A percentile compares a stretch with the other conserved stretches of the same genome.
Conservation (phyloP, 2,113 vertebrate genomes). For the Hassar affinis region DNA sequence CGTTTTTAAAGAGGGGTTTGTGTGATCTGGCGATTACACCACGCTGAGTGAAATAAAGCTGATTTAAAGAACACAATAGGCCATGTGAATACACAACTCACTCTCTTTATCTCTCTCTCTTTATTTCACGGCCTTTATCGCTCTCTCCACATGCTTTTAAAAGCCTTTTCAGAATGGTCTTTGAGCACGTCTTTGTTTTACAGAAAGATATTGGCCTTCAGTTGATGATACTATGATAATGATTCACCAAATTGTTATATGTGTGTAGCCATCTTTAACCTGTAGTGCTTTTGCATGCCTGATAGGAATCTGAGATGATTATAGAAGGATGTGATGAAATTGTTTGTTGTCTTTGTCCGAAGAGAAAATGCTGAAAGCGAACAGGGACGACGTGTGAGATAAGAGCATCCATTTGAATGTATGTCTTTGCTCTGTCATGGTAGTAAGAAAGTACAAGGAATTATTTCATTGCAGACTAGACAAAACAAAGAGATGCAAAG, state of each 20-base stretch:
- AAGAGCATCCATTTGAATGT: not conserved
- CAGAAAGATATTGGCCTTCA: not conserved
- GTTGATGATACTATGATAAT: not conserved
- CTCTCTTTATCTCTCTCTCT: not conserved
- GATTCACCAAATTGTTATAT: not conserved
- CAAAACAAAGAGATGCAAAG: not conserved
- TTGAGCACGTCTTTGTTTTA: not conserved
- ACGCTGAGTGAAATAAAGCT: constrained; percentile 50
- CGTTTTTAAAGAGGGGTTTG: constrained; percentile 34
- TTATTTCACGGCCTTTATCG: not conserved
- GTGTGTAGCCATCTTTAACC: not conserved
- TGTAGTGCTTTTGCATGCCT: not conserved
- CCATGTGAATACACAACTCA: constrained; percentile 39
- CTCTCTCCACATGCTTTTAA: not conserved
- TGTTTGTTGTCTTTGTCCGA: not conserved
- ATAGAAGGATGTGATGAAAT: not conserved
- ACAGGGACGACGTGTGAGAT: not conserved
- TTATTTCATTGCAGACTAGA: not conserved
- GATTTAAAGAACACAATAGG: constrained; percentile 46
- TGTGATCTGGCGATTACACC: constrained; percentile 53
- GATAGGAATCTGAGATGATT: not conserved
- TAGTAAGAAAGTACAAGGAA: not conserved
- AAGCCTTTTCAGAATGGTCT: not conserved
- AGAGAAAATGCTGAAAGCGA: not conserved
- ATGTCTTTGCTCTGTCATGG: not conserved